Base-by-base conservation (phyloP, 1,140 invertebrate species). In the Triops cancriformis region DNA sequence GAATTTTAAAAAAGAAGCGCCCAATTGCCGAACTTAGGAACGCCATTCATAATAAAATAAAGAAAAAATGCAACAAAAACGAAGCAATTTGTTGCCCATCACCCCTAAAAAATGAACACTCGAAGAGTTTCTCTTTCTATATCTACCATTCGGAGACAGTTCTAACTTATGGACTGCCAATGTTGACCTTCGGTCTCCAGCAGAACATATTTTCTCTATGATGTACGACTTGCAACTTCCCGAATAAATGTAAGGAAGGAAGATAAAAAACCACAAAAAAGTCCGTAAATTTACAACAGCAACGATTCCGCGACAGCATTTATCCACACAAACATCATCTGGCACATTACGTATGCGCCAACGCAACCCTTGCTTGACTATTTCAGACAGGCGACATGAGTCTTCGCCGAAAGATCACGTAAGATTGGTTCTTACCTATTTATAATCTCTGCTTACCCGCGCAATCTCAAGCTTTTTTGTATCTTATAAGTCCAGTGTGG, bases 101-200 rank as follows among this genome's bases (percentile, higher is more conserved):
- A 37, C 6, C 51, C 51, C 2, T n/a, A n/a, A 64, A 64, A n/a
- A 64, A 64, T 64, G 51, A 23, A 64, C 14, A 64, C 18, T 64
- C 51, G 14, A 64, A 9, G 51, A 64, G 4, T 64, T 64, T 64
- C 51, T 64, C 51, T 64, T 23, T 64, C 6, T 23, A 18, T 64
- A 6, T n/a, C n/a, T 64, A 23, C 7, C 51, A n/a, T 64, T 64
- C 51, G n/a, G 14, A 64, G 14, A 64, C 51, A 12, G 14, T 18
- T 23, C 51, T 64, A 64, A 64, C 51, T 64, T 64, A 64, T 64
- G 51, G 51, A 64, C 51, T 64, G 51, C 51, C 51, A 64, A 64
- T 64, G 51, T 14, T 64, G 51, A 64, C 51, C 51, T 64, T 64
- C 51, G 23, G 51, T 37, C 10, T 14, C 51, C 51, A 64, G 51